Evolutionary conservation across 1,140 invertebrate species (phyloP).

Genomic region (Trachymyrmex cornetzi): DNA sequence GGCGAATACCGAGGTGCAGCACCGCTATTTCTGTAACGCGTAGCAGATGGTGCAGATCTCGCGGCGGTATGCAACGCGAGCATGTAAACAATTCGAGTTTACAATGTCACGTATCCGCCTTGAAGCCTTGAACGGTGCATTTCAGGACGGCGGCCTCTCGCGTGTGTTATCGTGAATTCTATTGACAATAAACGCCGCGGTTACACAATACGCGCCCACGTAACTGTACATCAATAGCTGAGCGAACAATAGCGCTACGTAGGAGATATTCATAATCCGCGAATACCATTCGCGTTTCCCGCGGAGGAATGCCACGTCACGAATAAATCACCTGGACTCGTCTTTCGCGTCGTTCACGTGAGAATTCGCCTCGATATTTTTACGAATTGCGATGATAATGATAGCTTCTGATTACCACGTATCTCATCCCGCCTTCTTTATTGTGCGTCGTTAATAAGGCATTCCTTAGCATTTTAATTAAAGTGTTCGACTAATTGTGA

Average conservation of each 20-base stretch:
- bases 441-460: slow-evolving; percentile 47
- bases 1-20: not conserved
- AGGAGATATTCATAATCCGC: slow-evolving; percentile 45
- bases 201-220: slow-evolving; percentile 40
- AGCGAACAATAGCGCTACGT: slow-evolving; percentile 40
- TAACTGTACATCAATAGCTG: slow-evolving; percentile 47
- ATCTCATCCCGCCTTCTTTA: not conserved
- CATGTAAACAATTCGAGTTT: slow-evolving; percentile 52
- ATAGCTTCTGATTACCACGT: not conserved
- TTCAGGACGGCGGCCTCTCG: slow-evolving; percentile 38
- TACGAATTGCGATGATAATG: not conserved
- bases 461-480: slow-evolving; percentile 25
- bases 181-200: slow-evolving; percentile 48
- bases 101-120: slow-evolving; percentile 50
- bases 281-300: slow-evolving; percentile 22
- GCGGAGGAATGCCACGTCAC: not conserved
- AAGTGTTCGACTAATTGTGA: slow-evolving; percentile 32
- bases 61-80: slow-evolving; percentile 46
- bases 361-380: slow-evolving; percentile 21
- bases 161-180: slow-evolving; percentile 6
- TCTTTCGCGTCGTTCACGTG: not conserved
- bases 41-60: slow-evolving; percentile 23
- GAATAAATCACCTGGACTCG: slow-evolving; percentile 10
- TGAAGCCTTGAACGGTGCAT: slow-evolving; percentile 26
- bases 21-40: slow-evolving; percentile 51